Base-by-base conservation (phyloP, 2,113 vertebrate genomes). In the Hippocampus comes region DNA sequence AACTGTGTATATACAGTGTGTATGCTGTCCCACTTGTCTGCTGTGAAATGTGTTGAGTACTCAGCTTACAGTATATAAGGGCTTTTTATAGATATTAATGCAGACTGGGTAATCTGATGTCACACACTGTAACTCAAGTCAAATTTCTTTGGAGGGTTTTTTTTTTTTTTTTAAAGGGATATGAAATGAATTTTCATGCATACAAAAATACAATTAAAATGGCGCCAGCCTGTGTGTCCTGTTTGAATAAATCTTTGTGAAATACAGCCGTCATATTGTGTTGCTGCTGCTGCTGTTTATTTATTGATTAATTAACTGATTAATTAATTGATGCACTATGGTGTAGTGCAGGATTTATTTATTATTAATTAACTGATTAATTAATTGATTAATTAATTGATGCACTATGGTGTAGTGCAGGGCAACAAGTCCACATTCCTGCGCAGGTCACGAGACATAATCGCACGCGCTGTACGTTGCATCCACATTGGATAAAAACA, bases 1-100 rank as follows among this genome's bases (percentile, higher is more conserved):
- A 77, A 73, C 87, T 86, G 88, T 91, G 87, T 90, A 87, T 90
- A 89, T 90, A 66, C 64, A 66, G 64, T 66, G 88, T 87, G 84
- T 91, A 90, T 89, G 82, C 87, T 88, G 86, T 91, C 89, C 82
- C 88, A 90, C 87, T 87, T 85, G 90, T 90, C 87, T 85, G 87
- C 88, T 86, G 88, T 89, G 83, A 85, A 90, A 82, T 82, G 84
- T 85, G 81, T 90, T 84, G 82, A 90, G 78, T 83, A 90, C 84
- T 86, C 89, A 87, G 80, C 90, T 90, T 89, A 66, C 64, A 66
- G 64, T 66, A 89, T 90, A 90, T 86, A 92, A 93, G 92, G 92
- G 92, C 91, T 93, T 91, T 90, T 90, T 87, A 82, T 88, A 90
- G 75, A 84, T 73, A 78, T 88, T 74, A 88, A 88, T 84, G 81